phyloP scores from a whole-genome alignment of 2,113 vertebrate genomes.

The Origma solitaria region DNA sequence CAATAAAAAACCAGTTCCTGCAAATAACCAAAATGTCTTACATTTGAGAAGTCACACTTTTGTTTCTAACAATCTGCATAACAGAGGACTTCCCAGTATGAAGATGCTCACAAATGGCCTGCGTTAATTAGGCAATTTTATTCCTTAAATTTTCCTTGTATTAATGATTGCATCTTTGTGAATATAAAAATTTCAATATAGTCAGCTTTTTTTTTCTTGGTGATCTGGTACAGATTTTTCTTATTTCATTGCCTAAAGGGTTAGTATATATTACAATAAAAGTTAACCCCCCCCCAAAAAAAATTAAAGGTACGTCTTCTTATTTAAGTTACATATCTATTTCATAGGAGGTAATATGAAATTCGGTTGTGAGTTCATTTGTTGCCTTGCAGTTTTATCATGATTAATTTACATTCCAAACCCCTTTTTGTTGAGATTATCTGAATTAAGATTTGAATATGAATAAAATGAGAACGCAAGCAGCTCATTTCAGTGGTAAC shows the following conservation, averaged over 20 bases:
- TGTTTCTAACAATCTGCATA: neutral
- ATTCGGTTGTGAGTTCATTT: neutral
- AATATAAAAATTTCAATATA: neutral
- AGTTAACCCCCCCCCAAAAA: neutral
- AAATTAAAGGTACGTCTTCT: neutral
- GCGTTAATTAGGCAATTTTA: neutral
- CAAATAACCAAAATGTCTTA: neutral
- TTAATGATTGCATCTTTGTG: neutral
- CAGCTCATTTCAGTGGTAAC: neutral
- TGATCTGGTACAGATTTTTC: neutral
- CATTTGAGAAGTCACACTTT: neutral
- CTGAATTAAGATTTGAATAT: neutral
- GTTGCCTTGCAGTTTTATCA: neutral
- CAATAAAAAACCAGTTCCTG: neutral
- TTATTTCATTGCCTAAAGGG: neutral
- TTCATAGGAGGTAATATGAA: neutral
- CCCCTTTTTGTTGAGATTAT: neutral
- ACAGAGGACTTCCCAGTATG: neutral
- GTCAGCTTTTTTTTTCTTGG: neutral
- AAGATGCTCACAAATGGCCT: neutral
- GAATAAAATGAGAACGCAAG: neutral
- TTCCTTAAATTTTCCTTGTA: neutral
- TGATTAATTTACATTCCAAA: neutral
- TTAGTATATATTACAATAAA: neutral
- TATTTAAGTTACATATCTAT: neutral